Evolutionary conservation across 2,888 invertebrate species (phyloP).

Genomic region (Polietes domitor): DNA sequence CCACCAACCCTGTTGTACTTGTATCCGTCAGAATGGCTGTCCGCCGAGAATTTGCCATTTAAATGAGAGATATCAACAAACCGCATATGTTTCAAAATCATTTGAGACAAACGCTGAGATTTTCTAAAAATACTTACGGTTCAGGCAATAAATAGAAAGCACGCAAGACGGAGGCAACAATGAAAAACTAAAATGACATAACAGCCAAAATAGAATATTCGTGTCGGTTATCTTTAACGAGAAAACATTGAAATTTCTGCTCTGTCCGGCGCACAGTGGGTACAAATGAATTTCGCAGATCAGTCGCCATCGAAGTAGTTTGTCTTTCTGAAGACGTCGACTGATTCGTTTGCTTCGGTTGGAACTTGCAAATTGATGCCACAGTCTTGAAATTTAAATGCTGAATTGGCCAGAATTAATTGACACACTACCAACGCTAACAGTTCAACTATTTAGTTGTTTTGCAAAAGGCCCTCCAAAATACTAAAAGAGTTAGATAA

Average conservation of each 20-base stretch:
- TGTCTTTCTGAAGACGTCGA: no score
- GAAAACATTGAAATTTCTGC: conserved; percentile 5
- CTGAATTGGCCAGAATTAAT: no score
- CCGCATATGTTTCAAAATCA: conserved; percentile 5
- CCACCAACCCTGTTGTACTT: no score
- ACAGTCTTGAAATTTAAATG: no score
- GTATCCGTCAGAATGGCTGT: not conserved
- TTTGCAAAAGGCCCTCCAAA: no score
- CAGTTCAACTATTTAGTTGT: no score
- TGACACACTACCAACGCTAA: no score
- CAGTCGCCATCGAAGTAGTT: no score
- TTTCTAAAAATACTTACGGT: conserved; percentile 24
- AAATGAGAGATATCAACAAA: conserved; percentile 17
- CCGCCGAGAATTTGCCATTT: not conserved
- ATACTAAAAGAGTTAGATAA: no score
- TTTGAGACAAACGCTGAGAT: conserved; percentile 3
- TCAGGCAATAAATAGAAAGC: conserved; percentile 17
- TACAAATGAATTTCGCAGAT: not conserved
- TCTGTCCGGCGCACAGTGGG: not conserved
- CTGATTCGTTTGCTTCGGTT: no score
- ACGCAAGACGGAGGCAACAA: not conserved
- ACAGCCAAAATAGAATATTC: conserved; percentile 17
- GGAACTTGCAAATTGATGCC: no score
- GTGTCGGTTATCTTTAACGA: not conserved
- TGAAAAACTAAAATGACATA: conserved; percentile 10